Percentiles rank a stretch among this genome's conserved stretches.
phyloP scores from a whole-genome alignment of 1,140 invertebrate genomes.

The Arion vulgaris region DNA sequence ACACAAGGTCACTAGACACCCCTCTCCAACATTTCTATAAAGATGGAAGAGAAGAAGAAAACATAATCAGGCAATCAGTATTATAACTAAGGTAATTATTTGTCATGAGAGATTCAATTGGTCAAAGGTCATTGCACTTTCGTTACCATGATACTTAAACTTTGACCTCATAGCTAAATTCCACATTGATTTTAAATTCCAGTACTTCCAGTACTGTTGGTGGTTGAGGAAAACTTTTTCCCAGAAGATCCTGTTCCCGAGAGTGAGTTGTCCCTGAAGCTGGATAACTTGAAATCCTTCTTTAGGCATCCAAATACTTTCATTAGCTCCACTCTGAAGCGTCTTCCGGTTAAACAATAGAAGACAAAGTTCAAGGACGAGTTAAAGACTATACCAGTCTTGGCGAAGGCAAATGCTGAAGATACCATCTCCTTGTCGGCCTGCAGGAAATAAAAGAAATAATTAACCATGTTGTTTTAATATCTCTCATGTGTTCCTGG shows the following conservation, averaged over 20 bases:
- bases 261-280: constrained; percentile 2
- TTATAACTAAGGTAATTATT: no score
- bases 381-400: constrained; percentile 62
- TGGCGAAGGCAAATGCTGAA: constrained; percentile 52
- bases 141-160: no score
- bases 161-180: no score
- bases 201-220: constrained; percentile 23
- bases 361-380: constrained; percentile 68
- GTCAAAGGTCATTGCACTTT: no score
- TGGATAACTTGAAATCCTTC: background rate
- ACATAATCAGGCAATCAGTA: no score
- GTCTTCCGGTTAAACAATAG: constrained; percentile 63
- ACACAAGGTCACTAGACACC: no score
- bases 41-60: no score
- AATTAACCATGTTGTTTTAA: background rate
- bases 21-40: no score
- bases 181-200: constrained; percentile 24
- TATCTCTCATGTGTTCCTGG: no score
- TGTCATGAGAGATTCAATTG: no score
- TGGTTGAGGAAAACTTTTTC: background rate
- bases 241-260: background rate
- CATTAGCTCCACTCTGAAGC: constrained; percentile 60
- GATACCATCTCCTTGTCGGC: constrained; percentile 9
- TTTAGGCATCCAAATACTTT: constrained; percentile 61
- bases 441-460: background rate